Base-by-base conservation (phyloP, 2,888 invertebrate species). In the Gibbula magus region DNA sequence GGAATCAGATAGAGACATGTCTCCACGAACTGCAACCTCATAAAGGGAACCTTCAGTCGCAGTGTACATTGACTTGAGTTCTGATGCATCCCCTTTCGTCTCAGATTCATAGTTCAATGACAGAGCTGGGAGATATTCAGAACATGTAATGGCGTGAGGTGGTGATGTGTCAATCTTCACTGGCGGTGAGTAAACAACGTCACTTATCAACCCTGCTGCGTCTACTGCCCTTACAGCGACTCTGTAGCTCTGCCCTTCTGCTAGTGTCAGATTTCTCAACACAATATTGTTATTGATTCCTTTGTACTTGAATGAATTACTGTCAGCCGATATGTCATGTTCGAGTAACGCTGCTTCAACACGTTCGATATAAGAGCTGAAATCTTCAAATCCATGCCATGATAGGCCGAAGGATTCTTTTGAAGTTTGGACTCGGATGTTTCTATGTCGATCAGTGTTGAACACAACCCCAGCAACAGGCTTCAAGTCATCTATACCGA, bases 381-480 rank as follows among this genome's bases (percentile, higher is more conserved):
- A 56, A 75, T 86, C 86, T 5, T 77, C 74, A 77, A 86, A 85
- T 10, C 86, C 85, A 45, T 85, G 84, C 84, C 85, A 86, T 3
- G 86, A 86, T 0, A 81, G 54, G 1, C 54, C 67, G 8, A 86
- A 45, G 7, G 74, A 66, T 4, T 73, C 54, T 22, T 45, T 54
- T n/a, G 77, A 67, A 16, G 81, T 79, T 61, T 86, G 86, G 54
- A 75, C 79, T 39, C 56, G 70, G n/a, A 45, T 75, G 54, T 85
- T 82, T 52, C 54, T 76, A 51, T 84, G 79, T 16, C 61, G 45
- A 8, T 53, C 53, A 1, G 86, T 84, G 75, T 87, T 84, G 54
- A 81, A 86, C 25, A 88, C 83, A 22, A 85, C 77, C 8, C 87
- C 86, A 22, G 78, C 45, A 0, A 82, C 66, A n/a, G 88, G 87